Conservation (phyloP, 2,888 invertebrate species). For the Mesorhabditis spiculigera region DNA sequence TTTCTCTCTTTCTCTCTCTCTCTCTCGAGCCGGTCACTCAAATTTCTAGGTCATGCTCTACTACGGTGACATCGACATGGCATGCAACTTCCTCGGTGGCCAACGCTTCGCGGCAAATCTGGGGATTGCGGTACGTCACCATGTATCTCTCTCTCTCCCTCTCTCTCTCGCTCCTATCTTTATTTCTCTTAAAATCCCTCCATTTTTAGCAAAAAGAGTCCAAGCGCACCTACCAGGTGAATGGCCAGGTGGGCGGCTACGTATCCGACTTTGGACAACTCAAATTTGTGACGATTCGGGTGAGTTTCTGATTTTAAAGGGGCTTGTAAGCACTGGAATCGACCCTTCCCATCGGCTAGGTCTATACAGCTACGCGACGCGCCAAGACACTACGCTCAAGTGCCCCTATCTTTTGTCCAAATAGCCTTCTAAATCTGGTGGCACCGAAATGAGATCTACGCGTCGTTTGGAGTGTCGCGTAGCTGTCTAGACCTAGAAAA, state of each 20-base stretch:
- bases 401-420: slow-evolving; percentile 7
- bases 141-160: neutral
- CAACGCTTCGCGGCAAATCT: slow-evolving; percentile 5
- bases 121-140: neutral
- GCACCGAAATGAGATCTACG: too few relatives aligned
- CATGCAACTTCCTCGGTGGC: slow-evolving; percentile 8
- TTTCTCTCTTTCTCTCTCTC: neutral
- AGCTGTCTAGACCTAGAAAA: too few relatives aligned
- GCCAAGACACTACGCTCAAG: slow-evolving; percentile 7
- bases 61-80: slow-evolving; percentile 20
- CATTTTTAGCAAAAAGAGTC: slow-evolving; percentile 22
- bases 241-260: slow-evolving; percentile 35
- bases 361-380: slow-evolving; percentile 10
- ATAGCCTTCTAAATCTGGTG: slow-evolving; percentile 8
- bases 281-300: slow-evolving; percentile 26
- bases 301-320: neutral
- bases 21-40: neutral
- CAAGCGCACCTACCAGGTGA: slow-evolving; percentile 25
- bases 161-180: neutral
- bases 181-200: neutral
- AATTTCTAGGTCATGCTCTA: neutral
- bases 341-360: neutral
- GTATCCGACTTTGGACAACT: slow-evolving; percentile 28
- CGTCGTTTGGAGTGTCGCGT: too few relatives aligned
- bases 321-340: neutral